Conservation (phyloP, 2,797 vertebrate genomes). For the Sebastes hubbsi region DNA sequence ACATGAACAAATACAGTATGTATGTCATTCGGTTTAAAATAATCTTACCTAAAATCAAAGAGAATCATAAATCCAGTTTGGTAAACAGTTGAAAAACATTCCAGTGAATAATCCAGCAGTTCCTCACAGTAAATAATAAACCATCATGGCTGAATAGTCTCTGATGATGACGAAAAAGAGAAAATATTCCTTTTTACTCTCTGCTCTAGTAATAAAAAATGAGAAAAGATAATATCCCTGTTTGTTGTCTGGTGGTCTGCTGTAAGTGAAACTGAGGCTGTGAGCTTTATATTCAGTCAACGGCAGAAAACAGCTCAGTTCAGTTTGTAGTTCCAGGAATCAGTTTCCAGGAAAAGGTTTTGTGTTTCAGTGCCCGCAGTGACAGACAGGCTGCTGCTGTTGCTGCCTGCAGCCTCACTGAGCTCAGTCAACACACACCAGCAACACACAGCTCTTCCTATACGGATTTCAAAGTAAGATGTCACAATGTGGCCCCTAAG, state of each 20-base stretch:
- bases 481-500: fast-evolving
- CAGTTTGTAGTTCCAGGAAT: slow-evolving; percentile 72
- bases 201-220: neutral
- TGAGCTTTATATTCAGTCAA: slow-evolving; percentile 29
- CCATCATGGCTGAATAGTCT: neutral
- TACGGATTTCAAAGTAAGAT: slow-evolving; percentile 14
- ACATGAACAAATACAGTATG: neutral
- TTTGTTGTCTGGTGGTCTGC: neutral
- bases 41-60: slow-evolving; percentile 66
- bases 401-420: neutral
- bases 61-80: slow-evolving; percentile 39
- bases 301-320: slow-evolving; percentile 54
- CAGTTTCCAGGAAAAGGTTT: slow-evolving; percentile 75
- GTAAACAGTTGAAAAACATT: neutral
- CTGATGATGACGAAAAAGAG: neutral
- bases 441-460: slow-evolving; percentile 4
- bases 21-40: neutral
- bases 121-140: neutral
- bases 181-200: neutral
- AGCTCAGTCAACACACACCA: neutral
- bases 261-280: neutral
- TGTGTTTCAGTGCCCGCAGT: slow-evolving; percentile 67
- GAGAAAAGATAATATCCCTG: neutral
- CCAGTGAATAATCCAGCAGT: neutral
- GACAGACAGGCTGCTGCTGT: slow-evolving; percentile 11